Evolutionary conservation across 2,888 invertebrate genomes (phyloP), one percentile per base, ranked within the genome.

Genomic region (Microctonus hyperodae): DNA sequence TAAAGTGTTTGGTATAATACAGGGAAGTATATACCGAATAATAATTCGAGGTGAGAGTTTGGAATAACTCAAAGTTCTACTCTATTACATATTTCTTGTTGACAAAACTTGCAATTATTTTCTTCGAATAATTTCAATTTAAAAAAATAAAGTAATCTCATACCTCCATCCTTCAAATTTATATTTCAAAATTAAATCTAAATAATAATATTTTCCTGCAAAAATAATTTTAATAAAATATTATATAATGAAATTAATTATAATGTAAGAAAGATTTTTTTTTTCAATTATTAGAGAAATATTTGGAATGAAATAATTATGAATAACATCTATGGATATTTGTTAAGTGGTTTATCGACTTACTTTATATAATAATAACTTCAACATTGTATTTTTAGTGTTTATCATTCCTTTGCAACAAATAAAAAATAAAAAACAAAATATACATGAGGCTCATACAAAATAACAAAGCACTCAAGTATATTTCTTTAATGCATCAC

Each of bases 371-470:
- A n/a, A 79, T 60, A 10, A 69, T 74, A 28, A 74, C 78, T 69
- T 79, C 75, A 67, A 78, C 77, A 11, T 75, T 74, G 65, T 78
- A n/a, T 77, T 57, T 75, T 3, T 44, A 16, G 6, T 44, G 78
- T 62, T 77, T 72, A 59, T 78, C 69, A 31, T 70, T 58, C 35
- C 68, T 28, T 48, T 64, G 56, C 33, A n/a, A 33, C 20, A 56
- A 56, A 56, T 56, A 31, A 56, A 31, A n/a, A n/a, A n/a, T n/a
- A n/a, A n/a, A n/a, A n/a, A 31, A 56, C n/a, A n/a, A 31, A 33
- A 35, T 56, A 31, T 56, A 7, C 33, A 56, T 35, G 31, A 31
- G 20, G 31, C 31, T 20, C 33, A 56, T 56, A 56, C 22, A 56
- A 56, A 31, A 56, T 35, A 56, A 56, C 56, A 56, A 56, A 33